Evolutionary conservation across 2,797 vertebrate genomes (phyloP), one percentile per base, ranked within the genome.

Genomic region (Phaenicophaeus curvirostris): DNA sequence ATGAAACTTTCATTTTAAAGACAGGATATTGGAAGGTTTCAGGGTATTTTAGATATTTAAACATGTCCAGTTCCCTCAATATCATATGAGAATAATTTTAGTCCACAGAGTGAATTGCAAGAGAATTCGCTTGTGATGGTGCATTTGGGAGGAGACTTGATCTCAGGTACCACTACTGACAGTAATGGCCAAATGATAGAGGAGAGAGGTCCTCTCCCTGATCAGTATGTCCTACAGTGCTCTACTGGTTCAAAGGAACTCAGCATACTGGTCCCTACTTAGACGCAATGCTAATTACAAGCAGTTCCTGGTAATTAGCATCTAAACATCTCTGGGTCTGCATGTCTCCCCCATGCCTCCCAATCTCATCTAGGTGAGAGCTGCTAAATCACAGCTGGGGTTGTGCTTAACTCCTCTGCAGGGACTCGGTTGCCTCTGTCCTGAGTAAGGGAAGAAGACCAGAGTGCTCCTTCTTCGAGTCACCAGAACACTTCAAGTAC

Each of bases 131-230:
- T 59, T 35, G 46, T 61, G 80, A 13, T 39, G 46, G 18, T 59
- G 55, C 28, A 39, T 65, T 25, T 35, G 25, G 69, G 63, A 54
- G 39, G 50, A 63, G 53, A 9, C 16, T 65, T 73, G 44, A 8
- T n/a, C 62, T 59, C 17, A 11, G 33, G 54, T 63, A 21, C 17
- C 10, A 3, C 55, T 39, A 2, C 30, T 1, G 54, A 44, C 35
- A 68, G 46, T 20, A 33, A 0, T 4, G 17, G 62, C 63, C 21
- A 0, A 1, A 8, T 8, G 35, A 17, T 17, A 12, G 14, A 21
- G 25, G 31, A 68, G n/a, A 35, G 61, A 19, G 9, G 11, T 79
- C 21, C 23, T 37, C n/a, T 41, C 33, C 33, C 72, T 20, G 24
- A 9, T 28, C 4, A 3, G 3, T 11, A 4, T 1, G 15, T 62